These are phyloP conservation scores for Cranoglanis bouderius DNA, from an alignment of 2,113 vertebrate species.

Conservation along the genomic window DNA sequence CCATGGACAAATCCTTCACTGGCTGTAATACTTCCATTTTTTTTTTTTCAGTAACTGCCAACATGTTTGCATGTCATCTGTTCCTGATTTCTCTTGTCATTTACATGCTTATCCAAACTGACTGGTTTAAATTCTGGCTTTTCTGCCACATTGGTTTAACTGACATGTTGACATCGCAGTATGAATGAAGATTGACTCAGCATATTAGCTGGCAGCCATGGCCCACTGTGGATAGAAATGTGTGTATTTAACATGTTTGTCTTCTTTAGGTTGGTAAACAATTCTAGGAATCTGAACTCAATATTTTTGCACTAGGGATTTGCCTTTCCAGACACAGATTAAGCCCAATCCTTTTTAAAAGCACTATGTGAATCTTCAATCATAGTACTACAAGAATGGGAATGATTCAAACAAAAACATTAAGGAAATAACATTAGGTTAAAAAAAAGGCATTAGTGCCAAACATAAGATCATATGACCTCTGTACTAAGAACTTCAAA, in stretches of 20 bases:
- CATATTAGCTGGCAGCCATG: constrained; percentile 2
- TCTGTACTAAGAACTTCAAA: background rate
- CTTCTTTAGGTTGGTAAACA: constrained; percentile 12
- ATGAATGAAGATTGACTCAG: constrained; percentile 7
- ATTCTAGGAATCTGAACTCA: background rate
- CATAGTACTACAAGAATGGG: background rate
- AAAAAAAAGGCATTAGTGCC: background rate
- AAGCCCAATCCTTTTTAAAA: constrained; percentile 27
- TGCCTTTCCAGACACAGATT: constrained; percentile 4
- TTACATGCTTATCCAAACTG: background rate
- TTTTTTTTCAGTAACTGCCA: background rate
- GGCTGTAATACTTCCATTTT: background rate
- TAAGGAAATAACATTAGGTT: background rate
- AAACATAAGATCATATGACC: background rate
- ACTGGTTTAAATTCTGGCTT: constrained; percentile 12
- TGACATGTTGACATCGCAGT: constrained; percentile 3
- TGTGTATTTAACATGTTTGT: constrained; percentile 14
- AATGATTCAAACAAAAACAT: background rate
- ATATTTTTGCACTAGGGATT: background rate
- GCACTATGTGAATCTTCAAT: background rate
- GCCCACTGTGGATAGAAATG: constrained; percentile 1
- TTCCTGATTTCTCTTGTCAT: constrained; percentile 7
- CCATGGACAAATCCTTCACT: background rate
- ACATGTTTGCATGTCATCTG: background rate
- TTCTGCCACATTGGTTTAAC: background rate